These are phyloP conservation scores for Ochotona princeps DNA, from an alignment of 2,113 vertebrate species.

Conservation along the genomic window DNA sequence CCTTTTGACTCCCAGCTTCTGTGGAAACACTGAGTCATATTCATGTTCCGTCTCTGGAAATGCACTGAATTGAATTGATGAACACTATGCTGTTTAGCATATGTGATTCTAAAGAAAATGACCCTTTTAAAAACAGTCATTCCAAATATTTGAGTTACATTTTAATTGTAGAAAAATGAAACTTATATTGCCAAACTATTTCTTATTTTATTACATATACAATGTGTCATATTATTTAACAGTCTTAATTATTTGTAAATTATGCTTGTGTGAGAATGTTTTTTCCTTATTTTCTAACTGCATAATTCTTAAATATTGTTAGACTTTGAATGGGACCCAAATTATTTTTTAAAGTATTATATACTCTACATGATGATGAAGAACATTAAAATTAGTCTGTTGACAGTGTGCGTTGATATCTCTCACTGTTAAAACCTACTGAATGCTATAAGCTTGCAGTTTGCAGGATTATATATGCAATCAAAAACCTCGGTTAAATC, in stretches of 20 bases:
- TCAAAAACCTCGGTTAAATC: not conserved
- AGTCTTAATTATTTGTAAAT: slow-evolving; percentile 19
- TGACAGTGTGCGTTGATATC: not conserved
- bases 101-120: slow-evolving; percentile 26
- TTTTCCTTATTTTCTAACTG: not conserved
- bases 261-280: not conserved
- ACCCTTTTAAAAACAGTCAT: not conserved
- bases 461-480: not conserved
- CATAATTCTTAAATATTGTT: not conserved
- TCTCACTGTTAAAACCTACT: not conserved
- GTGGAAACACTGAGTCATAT: not conserved
- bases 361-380: not conserved
- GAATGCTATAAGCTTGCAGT: not conserved
- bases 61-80: not conserved
- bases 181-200: not conserved
- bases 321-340: not conserved
- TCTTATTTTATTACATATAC: slow-evolving; percentile 6
- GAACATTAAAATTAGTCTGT: not conserved
- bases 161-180: slow-evolving; percentile 50
- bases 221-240: not conserved
- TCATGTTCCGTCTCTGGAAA: not conserved
- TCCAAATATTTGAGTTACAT: not conserved
- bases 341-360: slow-evolving; percentile 33
- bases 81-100: not conserved
- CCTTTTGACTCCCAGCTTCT: not conserved